These are phyloP conservation scores for Pherbina coryleti DNA, from an alignment of 2,888 invertebrate genomes.

Conservation along the genomic window DNA sequence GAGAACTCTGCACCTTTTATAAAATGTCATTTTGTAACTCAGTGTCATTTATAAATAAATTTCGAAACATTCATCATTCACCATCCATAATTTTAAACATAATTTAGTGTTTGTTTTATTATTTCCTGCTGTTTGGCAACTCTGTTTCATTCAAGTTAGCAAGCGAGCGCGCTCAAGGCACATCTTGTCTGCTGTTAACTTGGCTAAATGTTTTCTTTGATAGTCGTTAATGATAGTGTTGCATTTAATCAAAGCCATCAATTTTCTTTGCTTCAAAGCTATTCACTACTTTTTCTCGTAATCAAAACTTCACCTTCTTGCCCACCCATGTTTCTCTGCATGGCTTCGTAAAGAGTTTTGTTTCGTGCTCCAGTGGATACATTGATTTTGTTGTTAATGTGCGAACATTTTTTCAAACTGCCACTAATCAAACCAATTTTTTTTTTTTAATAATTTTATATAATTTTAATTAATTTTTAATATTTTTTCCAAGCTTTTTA, in stretches of 20 bases:
- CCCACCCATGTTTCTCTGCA: background rate
- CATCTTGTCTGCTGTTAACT: background rate
- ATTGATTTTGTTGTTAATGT: background rate
- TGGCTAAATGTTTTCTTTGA: slow-evolving; percentile 4
- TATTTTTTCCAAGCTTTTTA: background rate
- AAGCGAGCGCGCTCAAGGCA: background rate
- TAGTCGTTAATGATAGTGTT: background rate
- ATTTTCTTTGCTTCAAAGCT: background rate
- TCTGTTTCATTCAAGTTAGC: background rate
- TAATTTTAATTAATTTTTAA: background rate
- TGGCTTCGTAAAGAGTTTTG: background rate
- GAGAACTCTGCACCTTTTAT: too few relatives aligned
- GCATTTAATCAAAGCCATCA: slow-evolving; percentile 1
- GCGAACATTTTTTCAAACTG: background rate
- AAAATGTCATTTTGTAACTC: too few relatives aligned
- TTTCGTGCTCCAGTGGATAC: background rate
- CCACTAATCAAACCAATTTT: too few relatives aligned
- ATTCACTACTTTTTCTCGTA: background rate
- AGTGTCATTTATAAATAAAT: too few relatives aligned
- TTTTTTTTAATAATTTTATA: background rate
- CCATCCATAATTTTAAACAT: too few relatives aligned
- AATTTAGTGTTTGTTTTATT: background rate
- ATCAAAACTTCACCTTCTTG: too few relatives aligned
- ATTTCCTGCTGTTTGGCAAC: background rate
- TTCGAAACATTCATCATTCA: too few relatives aligned